phyloP scores from a whole-genome alignment of 2,888 invertebrate genomes.

The Melangyna quadrimaculata region DNA sequence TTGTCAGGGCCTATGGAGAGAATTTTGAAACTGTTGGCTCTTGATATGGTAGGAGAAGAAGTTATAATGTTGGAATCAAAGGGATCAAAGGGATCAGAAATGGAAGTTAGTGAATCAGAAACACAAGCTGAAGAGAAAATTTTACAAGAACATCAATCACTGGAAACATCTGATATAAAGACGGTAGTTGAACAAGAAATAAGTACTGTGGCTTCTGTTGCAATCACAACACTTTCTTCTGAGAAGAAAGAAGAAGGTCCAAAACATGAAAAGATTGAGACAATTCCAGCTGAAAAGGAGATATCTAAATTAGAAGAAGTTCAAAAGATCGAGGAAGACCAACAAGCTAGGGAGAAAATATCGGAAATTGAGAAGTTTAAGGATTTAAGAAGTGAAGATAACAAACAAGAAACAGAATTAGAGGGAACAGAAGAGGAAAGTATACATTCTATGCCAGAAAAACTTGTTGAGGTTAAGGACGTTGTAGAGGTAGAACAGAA shows the following conservation, averaged over 20 bases:
- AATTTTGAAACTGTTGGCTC: constrained; percentile 11
- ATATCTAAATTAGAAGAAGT: background rate
- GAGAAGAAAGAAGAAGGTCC: background rate
- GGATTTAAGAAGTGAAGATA: background rate
- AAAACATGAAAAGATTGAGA: background rate
- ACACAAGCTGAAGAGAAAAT: background rate
- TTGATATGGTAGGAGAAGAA: background rate
- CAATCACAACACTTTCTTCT: background rate
- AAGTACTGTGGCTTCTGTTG: background rate
- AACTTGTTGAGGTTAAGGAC: background rate
- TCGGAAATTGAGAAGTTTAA: background rate
- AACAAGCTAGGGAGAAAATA: background rate
- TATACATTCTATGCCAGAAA: background rate
- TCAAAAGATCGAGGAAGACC: background rate
- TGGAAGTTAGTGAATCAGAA: background rate
- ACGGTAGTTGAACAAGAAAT: background rate
- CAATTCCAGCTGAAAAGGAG: background rate
- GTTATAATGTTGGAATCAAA: background rate
- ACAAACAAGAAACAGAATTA: background rate
- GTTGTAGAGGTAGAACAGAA: background rate
- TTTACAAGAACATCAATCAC: background rate
- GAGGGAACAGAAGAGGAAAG: background rate
- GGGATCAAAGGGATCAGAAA: background rate
- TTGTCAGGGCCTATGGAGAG: constrained; percentile 34
- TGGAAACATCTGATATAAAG: background rate